These are phyloP conservation scores for Cyrtonyx montezumae DNA, from an alignment of 2,113 vertebrate species.

Conservation along the genomic window DNA sequence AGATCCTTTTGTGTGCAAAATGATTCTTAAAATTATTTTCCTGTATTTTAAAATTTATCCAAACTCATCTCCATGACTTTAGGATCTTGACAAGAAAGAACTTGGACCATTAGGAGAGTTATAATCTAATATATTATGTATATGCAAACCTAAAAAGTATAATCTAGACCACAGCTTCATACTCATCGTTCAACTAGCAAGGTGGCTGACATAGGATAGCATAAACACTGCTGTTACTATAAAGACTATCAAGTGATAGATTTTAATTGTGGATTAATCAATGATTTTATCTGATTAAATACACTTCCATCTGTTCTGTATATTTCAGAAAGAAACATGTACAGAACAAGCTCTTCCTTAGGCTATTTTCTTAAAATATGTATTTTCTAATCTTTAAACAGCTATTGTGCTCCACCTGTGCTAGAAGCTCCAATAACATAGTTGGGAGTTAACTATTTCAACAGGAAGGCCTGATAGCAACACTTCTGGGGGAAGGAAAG, in stretches of 20 bases:
- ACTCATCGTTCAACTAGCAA: not conserved
- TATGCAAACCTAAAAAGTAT: not conserved
- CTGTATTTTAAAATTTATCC: not conserved
- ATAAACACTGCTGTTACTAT: not conserved
- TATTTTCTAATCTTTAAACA: not conserved
- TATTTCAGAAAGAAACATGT: rapidly evolving
- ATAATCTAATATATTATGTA: too few species aligned
- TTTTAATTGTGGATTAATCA: not conserved
- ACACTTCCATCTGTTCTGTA: not conserved
- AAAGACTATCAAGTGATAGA: not conserved
- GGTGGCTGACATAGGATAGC: not conserved
- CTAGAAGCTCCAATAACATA: not conserved
- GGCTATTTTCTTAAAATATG: not conserved
- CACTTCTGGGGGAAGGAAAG: not conserved
- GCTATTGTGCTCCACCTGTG: not conserved
- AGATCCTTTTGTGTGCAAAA: rapidly evolving
- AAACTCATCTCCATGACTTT: not conserved
- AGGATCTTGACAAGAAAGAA: not conserved
- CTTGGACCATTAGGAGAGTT: not conserved
- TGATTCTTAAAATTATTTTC: not conserved
- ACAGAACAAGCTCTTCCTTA: not conserved
- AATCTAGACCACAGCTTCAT: not conserved
- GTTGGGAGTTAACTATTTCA: not conserved
- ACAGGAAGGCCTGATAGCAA: not conserved
- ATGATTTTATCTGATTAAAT: not conserved